phyloP scores from a whole-genome alignment of 2,797 vertebrate species.

The Antrozous pallidus region DNA sequence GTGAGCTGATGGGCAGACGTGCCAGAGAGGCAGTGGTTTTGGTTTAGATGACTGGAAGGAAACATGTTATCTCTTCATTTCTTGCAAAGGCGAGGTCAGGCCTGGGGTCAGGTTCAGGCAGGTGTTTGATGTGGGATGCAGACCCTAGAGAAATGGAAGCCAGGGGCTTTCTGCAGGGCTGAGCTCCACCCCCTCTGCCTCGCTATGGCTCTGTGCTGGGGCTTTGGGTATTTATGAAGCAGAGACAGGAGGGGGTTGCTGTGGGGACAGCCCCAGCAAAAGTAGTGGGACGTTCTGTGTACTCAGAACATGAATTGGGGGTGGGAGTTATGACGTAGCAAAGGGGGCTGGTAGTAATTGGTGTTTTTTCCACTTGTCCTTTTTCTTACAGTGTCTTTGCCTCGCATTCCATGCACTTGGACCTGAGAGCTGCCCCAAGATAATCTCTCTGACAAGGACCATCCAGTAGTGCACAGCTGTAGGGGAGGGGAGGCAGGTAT shows the following conservation, averaged over 20 bases:
- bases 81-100: slow-evolving; percentile 44
- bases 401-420: not conserved
- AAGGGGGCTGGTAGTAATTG: not conserved
- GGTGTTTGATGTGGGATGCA: slow-evolving; percentile 20
- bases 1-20: not conserved
- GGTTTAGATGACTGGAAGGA: slow-evolving; percentile 44
- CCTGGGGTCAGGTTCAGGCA: slow-evolving; percentile 40
- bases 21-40: not conserved
- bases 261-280: slow-evolving; percentile 40
- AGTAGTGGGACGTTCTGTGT: not conserved
- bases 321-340: not conserved
- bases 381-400: not conserved
- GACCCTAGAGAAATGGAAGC: not conserved
- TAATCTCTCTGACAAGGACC: not conserved
- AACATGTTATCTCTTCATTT: slow-evolving; percentile 48
- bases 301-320: slow-evolving; percentile 53
- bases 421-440: not conserved
- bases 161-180: slow-evolving; percentile 22
- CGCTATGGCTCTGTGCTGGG: not conserved
- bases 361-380: slow-evolving; percentile 16
- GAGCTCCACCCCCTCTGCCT: not conserved
- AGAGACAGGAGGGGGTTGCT: not conserved
- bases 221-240: not conserved
- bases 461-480: not conserved
- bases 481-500: not conserved